Evolutionary conservation across 2,113 vertebrate genomes (phyloP).

Genomic region (Sarotherodon lohbergeri): DNA sequence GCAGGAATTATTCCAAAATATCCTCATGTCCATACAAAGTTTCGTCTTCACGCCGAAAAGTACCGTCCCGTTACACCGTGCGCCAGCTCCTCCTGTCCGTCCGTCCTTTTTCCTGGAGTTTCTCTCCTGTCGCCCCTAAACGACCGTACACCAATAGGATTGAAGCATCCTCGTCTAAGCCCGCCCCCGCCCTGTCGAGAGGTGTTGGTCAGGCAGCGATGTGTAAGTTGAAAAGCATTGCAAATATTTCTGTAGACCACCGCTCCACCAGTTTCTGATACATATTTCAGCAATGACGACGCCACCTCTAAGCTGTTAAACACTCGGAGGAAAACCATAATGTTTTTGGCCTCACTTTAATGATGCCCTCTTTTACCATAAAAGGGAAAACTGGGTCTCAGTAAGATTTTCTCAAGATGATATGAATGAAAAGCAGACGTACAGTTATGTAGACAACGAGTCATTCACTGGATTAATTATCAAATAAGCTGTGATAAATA

Average conservation of each 20-base stretch:
- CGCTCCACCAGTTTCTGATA: not conserved
- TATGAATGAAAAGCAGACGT: not conserved
- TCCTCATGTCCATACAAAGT: conserved; percentile 28
- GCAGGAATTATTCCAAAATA: not conserved
- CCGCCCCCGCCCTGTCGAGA: conserved; percentile 17
- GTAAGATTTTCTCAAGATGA: not conserved
- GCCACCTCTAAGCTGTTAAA: conserved; percentile 11
- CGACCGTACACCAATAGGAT: conserved; percentile 14
- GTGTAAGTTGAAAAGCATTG: conserved; percentile 13
- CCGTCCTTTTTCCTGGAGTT: conserved; percentile 38
- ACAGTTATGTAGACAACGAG: not conserved
- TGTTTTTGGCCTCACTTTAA: not conserved
- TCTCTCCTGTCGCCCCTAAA: not conserved
- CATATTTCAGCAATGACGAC: conserved; percentile 52
- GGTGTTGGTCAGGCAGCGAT: conserved; percentile 22
- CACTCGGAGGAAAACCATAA: not conserved
- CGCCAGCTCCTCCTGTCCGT: not conserved
- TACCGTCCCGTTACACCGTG: conserved; percentile 30
- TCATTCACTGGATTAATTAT: accelerated
- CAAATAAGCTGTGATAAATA: not conserved
- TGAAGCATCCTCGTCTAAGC: not conserved
- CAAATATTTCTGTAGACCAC: conserved; percentile 26
- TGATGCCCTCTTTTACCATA: conserved; percentile 40
- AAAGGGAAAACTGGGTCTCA: conserved; percentile 29
- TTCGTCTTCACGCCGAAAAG: not conserved